Conservation (phyloP, 2,888 invertebrate species). For the Agrilus biguttatus region DNA sequence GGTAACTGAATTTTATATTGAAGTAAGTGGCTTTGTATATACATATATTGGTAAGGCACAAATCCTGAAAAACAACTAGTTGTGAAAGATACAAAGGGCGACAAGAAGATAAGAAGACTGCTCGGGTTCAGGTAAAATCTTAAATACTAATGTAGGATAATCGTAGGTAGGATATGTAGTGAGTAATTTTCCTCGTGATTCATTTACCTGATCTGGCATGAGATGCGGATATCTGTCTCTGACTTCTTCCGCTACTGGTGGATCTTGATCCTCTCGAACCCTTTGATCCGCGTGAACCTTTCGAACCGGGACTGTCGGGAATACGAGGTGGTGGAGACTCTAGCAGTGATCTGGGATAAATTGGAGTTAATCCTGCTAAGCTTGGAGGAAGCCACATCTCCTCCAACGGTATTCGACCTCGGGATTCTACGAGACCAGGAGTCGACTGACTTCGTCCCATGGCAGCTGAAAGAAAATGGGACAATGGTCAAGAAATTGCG, state of each 20-base stretch:
- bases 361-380: slow-evolving; percentile 22
- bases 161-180: too few relatives aligned
- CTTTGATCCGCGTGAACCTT: slow-evolving; percentile 9
- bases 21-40: too few relatives aligned
- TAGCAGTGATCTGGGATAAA: slow-evolving; percentile 19
- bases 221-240: slow-evolving; percentile 28
- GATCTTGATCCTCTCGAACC: slow-evolving; percentile 13
- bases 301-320: slow-evolving; percentile 37
- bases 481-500: not conserved
- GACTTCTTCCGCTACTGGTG: slow-evolving; percentile 34
- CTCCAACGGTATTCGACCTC: slow-evolving; percentile 77
- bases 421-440: slow-evolving; percentile 87
- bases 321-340: slow-evolving; percentile 32
- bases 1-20: too few relatives aligned
- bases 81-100: too few relatives aligned
- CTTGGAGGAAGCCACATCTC: slow-evolving; percentile 61
- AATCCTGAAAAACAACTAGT: too few relatives aligned
- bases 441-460: slow-evolving; percentile 94
- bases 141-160: too few relatives aligned
- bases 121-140: too few relatives aligned
- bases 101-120: too few relatives aligned
- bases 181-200: not conserved
- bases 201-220: slow-evolving; percentile 27
- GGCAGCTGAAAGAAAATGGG: slow-evolving; percentile 49
- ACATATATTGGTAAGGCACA: too few relatives aligned